Evolutionary conservation across 2,113 vertebrate species (phyloP), one percentile per base, ranked within the genome.

Genomic region (Dissostichus mawsoni): DNA sequence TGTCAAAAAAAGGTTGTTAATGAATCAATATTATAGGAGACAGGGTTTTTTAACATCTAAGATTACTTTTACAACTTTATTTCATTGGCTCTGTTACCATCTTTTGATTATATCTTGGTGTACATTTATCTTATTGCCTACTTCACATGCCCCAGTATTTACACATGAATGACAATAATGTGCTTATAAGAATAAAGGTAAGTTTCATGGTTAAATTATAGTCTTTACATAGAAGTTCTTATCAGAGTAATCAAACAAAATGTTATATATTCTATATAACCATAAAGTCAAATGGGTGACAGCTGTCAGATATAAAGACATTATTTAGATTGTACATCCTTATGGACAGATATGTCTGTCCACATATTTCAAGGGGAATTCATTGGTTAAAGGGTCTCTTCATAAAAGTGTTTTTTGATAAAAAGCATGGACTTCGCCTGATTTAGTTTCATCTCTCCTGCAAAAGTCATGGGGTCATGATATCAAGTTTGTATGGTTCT

Each of bases 261-360:
- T 17, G 44, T 63, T 29, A 29, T 25, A 25, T 25, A 25, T n/a
- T 20, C 2, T 65, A 23, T 48, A 20, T 17, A 20, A 56, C 29
- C 67, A 55, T 69, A 56, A 69, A 69, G 69, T 12, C 48, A 52
- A 44, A 41, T 44, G 36, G 25, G 17, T 1, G n/a, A 25, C 69
- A 71, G 69, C 69, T 71, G 69, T 58, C n/a, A 23, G 36, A 69
- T 52, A 52, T 56, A 12, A 11, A 69, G 51, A 56, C 36, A 16
- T 23, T 67, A 51, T 29, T 33, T 14, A 33, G 5, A 59, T 33
- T 33, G 2, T 33, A 33, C 25, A 25, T 64, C 13, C 13, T 20
- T 36, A 53, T 5, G 50, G 51, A 7, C 29, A 53, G 50, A 18
- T 53, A 8, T 41, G 17, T 61, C 17, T 36, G 13, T 18, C 23